A percentile compares a stretch with the other conserved stretches of the same genome.
phyloP scores from a whole-genome alignment of 2,888 invertebrate species.

The Isotomurus palustris region DNA sequence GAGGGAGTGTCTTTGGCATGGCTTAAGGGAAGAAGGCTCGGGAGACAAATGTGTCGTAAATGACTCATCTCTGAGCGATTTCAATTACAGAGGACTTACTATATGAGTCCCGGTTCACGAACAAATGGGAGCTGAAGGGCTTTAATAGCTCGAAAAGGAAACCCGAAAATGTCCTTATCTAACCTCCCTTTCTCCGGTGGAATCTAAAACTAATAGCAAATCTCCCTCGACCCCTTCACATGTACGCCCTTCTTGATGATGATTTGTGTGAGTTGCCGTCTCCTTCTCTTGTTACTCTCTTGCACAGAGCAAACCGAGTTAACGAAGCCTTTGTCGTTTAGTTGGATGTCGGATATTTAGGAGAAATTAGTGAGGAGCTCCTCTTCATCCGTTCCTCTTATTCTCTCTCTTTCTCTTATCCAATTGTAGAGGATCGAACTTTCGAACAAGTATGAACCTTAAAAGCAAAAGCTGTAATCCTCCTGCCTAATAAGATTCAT shows the following conservation, averaged over 20 bases:
- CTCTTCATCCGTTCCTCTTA: not conserved
- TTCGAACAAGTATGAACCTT: not conserved
- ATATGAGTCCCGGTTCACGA: not conserved
- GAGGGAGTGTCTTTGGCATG: too few species aligned
- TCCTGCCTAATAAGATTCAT: constrained; percentile 16
- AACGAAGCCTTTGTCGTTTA: constrained; percentile 2
- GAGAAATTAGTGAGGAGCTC: not conserved
- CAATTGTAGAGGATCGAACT: not conserved
- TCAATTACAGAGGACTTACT: constrained; percentile 10
- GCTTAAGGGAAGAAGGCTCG: too few species aligned
- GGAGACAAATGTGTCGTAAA: not conserved
- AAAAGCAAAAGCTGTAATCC: constrained; percentile 8
- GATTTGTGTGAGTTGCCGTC: too few species aligned
- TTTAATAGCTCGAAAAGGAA: too few species aligned
- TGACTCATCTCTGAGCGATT: constrained; percentile 13
- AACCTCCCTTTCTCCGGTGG: too few species aligned
- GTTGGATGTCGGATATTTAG: not conserved
- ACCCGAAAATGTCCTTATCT: too few species aligned
- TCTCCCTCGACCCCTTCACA: not conserved
- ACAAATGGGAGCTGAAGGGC: too few species aligned
- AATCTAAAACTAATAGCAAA: constrained; percentile 1
- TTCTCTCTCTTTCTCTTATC: not conserved
- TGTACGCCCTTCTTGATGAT: too few species aligned
- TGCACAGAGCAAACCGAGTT: not conserved
- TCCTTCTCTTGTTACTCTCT: too few species aligned